phyloP scores from a whole-genome alignment of 64 coral and sea anemone genomes.

The Platygyra sinensis region DNA sequence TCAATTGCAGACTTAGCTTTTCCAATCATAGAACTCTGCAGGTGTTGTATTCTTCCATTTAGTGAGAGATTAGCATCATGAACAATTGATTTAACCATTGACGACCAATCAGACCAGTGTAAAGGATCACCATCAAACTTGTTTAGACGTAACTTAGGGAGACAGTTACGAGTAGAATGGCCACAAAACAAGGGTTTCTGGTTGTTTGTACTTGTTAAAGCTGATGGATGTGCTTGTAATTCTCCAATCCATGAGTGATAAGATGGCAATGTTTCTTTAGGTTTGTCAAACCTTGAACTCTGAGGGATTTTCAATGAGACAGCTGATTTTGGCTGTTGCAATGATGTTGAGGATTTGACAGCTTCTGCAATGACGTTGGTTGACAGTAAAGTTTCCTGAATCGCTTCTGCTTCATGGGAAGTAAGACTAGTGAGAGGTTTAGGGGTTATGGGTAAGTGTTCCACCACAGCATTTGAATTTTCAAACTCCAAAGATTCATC shows the following conservation, averaged over 20 bases:
- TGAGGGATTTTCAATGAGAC: not conserved
- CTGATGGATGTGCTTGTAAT: not conserved
- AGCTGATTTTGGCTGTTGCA: not conserved
- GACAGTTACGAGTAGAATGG: too few species aligned
- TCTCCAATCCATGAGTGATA: conserved; percentile 17
- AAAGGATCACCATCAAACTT: conserved; percentile 32
- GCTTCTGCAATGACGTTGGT: too few species aligned
- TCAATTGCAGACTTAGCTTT: conserved; percentile 43
- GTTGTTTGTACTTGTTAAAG: not conserved
- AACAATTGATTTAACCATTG: conserved; percentile 26
- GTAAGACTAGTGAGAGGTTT: not conserved
- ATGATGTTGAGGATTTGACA: not conserved
- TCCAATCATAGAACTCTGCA: conserved; percentile 39
- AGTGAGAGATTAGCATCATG: conserved; percentile 35
- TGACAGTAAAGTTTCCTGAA: not conserved
- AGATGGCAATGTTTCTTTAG: not conserved
- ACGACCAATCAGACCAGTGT: conserved; percentile 28
- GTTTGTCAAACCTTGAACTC: not conserved
- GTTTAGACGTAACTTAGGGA: not conserved
- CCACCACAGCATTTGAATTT: not conserved
- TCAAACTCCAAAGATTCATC: not conserved
- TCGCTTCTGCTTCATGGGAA: not conserved
- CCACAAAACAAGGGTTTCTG: not conserved
- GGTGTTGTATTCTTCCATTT: conserved; percentile 57
- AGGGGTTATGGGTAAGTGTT: not conserved